Evolutionary conservation across 1,140 invertebrate genomes (phyloP), one percentile per base, ranked within the genome.

Genomic region (Ceratosolen solmsi): DNA sequence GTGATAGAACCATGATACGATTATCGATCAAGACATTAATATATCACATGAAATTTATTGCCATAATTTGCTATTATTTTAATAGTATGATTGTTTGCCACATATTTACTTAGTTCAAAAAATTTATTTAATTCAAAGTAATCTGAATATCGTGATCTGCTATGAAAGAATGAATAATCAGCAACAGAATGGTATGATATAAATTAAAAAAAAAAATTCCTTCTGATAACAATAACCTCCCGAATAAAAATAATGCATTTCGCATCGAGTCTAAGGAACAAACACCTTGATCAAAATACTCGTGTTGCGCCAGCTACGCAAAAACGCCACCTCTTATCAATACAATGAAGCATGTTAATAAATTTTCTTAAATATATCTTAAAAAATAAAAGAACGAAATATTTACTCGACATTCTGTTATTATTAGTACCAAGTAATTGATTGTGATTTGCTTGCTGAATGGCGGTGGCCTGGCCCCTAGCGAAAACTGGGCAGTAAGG

Each of bases 371-470:
- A 46, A 46, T 46, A 46, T n/a, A n/a, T n/a, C n/a, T n/a, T n/a
- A 46, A 13, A 25, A 25, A 25, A 70, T 46, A 70, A 72, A 72
- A 27, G 46, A 30, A 5, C 70, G 2, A 25, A 46, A 72, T 72
- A 72, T 72, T 72, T 72, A 72, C 41, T 72, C 49, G 41, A 72
- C 3, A 8, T 72, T 17, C 9, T 51, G 41, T 72, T 76, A 82
- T 20, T 77, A 82, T 76, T 72, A 74, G 68, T 83, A 83, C 82
- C 82, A 60, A 83, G 65, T 74, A 83, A 68, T 77, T 83, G 82
- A 72, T 79, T 79, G 60, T 79, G 82, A 30, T 54, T 65, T 9
- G 76, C 46, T 20, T 71, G 76, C 51, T 83, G 82, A 20, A 65
- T 11, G 22, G 20, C 46, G 0, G 46, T 13, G 20, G 73, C 33